These are phyloP conservation scores for Phengaris arion DNA, from an alignment of 2,888 invertebrate species.

Conservation along the genomic window DNA sequence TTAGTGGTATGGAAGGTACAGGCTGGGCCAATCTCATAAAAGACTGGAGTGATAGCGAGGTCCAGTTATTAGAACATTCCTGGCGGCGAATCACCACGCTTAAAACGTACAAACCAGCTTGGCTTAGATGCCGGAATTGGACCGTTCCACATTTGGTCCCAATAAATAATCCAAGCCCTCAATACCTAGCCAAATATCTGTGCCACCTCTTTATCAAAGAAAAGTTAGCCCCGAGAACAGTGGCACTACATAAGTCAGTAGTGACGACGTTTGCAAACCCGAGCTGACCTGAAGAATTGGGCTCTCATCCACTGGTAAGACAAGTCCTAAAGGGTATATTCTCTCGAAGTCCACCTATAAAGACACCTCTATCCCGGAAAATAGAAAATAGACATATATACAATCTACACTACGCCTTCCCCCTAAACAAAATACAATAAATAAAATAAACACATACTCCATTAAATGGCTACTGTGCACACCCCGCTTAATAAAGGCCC, in stretches of 20 bases:
- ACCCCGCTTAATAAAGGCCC: too few relatives aligned
- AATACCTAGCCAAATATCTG: neutral
- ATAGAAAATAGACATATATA: too few relatives aligned
- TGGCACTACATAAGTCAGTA: neutral
- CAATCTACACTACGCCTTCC: too few relatives aligned
- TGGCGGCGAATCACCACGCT: neutral
- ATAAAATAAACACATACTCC: too few relatives aligned
- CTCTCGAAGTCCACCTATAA: neutral
- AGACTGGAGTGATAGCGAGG: neutral
- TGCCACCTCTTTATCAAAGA: neutral
- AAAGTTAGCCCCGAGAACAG: neutral
- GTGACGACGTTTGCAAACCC: neutral
- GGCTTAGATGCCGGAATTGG: neutral
- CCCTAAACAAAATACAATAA: too few relatives aligned
- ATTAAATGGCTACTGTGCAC: too few relatives aligned
- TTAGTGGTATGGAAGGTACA: neutral
- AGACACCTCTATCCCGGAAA: neutral
- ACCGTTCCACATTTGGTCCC: neutral
- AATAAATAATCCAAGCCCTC: neutral
- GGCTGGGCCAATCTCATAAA: neutral
- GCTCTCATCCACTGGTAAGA: neutral
- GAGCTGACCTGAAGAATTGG: neutral
- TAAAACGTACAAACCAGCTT: neutral
- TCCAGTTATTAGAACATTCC: neutral
- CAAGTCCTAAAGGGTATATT: neutral